Evolutionary conservation across 2,888 invertebrate genomes (phyloP), one percentile per base, ranked within the genome.

Genomic region (Isotomurus palustris): DNA sequence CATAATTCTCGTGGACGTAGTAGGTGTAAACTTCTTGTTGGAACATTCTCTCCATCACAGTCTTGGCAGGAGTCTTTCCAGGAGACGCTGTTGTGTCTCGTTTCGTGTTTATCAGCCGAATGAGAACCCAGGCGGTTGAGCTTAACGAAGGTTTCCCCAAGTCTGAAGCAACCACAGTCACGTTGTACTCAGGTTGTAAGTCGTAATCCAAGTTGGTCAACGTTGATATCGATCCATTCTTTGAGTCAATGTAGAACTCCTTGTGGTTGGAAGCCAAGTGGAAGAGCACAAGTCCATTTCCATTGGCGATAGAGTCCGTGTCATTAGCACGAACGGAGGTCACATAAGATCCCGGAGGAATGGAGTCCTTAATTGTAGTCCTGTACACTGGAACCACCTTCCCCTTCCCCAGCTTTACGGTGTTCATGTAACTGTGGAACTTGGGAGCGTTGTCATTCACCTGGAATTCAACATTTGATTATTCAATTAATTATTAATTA

Each of bases 101-200:
- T 45, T 36, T 60, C 44, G 55, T 53, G 48, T 60, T 63, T 19
- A 72, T 71, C 6, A 76, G 71, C 24, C 72, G 71, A 14, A 76
- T 72, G 55, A 72, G 70, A 12, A 75, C 65, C 56, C 73, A 72
- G 2, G 91, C 90, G 0, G 86, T 86, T 0, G 90, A 85, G 58
- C 86, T 88, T 2, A 88, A 77, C 70, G 88, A 86, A 0, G 91
- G 91, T 36, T 84, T 87, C 0, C 91, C 91, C 53, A 91, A 79
- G 76, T 92, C 91, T 1, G 89, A 88, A 0, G 90, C 91, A 2
- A 89, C 80, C 1, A 91, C 82, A 0, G 88, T 86, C 1, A 91
- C 78, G 72, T 90, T 89, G 72, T 90, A 83, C 2, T 79, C 74
- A 29, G 22, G n/a, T 70, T 83, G 81, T 25, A 75, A 78, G 76